Conservation (phyloP, 1,140 invertebrate genomes). For the Cotesia typhae region DNA sequence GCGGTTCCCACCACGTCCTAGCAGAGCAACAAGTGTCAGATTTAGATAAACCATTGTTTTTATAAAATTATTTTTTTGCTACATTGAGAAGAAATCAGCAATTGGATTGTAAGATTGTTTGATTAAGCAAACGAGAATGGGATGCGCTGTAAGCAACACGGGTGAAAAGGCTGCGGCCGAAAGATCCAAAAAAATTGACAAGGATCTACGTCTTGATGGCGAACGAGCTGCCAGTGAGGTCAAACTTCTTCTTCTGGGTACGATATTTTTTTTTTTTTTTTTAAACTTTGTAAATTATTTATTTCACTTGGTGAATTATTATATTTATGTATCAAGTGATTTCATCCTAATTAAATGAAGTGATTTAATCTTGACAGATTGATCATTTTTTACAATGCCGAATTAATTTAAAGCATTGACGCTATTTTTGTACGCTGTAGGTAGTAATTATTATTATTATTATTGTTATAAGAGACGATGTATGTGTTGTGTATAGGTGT, state of each 20-base stretch:
- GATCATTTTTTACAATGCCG: too few species aligned
- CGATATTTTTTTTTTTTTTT: conserved; percentile 46
- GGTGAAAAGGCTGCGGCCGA: conserved; percentile 84
- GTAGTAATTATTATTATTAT: too few species aligned
- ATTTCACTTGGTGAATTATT: neutral
- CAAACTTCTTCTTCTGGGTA: conserved; percentile 87
- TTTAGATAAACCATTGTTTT: conserved; percentile 19
- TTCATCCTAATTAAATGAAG: too few species aligned
- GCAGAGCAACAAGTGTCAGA: conserved; percentile 60
- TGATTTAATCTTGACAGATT: too few species aligned
- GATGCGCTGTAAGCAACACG: conserved; percentile 81
- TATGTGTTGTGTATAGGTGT: neutral
- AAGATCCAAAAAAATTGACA: conserved; percentile 89
- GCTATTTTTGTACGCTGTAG: too few species aligned
- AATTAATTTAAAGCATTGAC: too few species aligned
- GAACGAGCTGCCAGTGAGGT: conserved; percentile 87
- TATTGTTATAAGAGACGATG: neutral
- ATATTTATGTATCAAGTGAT: too few species aligned
- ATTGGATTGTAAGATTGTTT: neutral
- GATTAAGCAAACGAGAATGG: conserved; percentile 68
- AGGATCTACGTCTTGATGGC: conserved; percentile 82
- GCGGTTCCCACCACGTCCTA: conserved; percentile 39
- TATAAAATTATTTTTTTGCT: neutral
- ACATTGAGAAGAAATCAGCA: neutral
- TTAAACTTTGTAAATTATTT: conserved; percentile 7